Evolutionary conservation across 2,797 vertebrate species (phyloP), one percentile per base, ranked within the genome.

Genomic region (Labeo calbasu): DNA sequence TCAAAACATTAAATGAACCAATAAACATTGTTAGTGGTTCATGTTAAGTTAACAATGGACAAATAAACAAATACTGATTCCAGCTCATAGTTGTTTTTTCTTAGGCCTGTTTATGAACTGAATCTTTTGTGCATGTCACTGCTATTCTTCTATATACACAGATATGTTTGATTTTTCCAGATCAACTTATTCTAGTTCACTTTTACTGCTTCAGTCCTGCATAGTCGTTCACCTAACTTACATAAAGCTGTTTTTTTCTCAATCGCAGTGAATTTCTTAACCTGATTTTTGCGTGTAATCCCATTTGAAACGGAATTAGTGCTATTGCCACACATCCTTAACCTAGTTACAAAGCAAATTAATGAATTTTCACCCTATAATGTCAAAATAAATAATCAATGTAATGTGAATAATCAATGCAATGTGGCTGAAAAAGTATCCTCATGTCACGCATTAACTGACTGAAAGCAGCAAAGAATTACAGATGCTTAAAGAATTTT

Each of bases 271-370:
- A 17, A 51, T 50, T 55, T 48, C 23, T 59, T 15, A 59, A 48
- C 17, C 23, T 32, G 12, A 11, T 72, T 59, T 72, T 48, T 61
- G 68, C 14, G 17, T 19, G 17, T 81, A 61, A 72, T 72, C 48
- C 65, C 50, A 79, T 69, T 53, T 36, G 19, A 36, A 50, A 69
- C 1, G 2, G 61, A 79, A 51, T 79, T 66, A 66, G 59, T 32
- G 23, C 15, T 48, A 4, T 51, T 66, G 43, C 43, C 28, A 50
- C 23, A 48, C 57, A 63, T 78, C 2, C 40, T 48, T 48, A 63
- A 32, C 12, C 36, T 43, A 46, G 19, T 55, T 40, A n/a, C 21
- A 32, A 28, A 32, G 15, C 48, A n/a, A 40, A 57, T 76, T 15
- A 50, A 48, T 28, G 15, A 7, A 19, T 59, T 46, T 61, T 2